Conservation (phyloP, 1,140 invertebrate species). For the Lordiphosa clarofinis region DNA sequence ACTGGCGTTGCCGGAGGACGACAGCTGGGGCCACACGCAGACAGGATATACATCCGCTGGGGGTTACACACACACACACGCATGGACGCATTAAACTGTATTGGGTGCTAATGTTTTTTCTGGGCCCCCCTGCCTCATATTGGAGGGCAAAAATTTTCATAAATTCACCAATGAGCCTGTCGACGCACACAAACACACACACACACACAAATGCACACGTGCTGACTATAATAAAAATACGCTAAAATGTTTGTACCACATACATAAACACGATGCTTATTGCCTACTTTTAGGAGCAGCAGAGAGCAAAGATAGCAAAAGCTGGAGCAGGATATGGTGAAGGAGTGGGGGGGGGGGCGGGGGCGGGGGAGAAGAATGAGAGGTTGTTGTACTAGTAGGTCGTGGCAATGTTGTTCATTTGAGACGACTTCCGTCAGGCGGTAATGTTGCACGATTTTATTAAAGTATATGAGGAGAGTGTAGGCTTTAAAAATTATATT, state of each 20-base stretch:
- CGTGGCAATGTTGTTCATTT: constrained; percentile 55
- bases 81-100: constrained; percentile 72
- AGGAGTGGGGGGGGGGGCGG: background rate
- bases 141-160: constrained; percentile 64
- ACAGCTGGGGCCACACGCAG: constrained; percentile 60
- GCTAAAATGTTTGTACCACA: constrained; percentile 73
- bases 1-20: constrained; percentile 35
- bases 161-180: constrained; percentile 73
- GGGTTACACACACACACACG: constrained; percentile 35
- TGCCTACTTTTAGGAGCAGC: constrained; percentile 63
- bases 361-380: no score
- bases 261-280: constrained; percentile 71
- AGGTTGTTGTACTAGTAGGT: constrained; percentile 9
- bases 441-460: constrained; percentile 36
- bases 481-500: constrained; percentile 22
- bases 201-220: constrained; percentile 5
- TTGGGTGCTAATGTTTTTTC: constrained; percentile 74
- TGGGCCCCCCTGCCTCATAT: constrained; percentile 23
- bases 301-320: constrained; percentile 17
- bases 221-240: constrained; percentile 69
- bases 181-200: constrained; percentile 38
- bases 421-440: constrained; percentile 46
- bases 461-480: constrained; percentile 25
- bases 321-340: constrained; percentile 1
- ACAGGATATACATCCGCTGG: constrained; percentile 68